These are phyloP conservation scores for Ormyrus nitidulus DNA, from an alignment of 2,888 invertebrate genomes.

Conservation along the genomic window DNA sequence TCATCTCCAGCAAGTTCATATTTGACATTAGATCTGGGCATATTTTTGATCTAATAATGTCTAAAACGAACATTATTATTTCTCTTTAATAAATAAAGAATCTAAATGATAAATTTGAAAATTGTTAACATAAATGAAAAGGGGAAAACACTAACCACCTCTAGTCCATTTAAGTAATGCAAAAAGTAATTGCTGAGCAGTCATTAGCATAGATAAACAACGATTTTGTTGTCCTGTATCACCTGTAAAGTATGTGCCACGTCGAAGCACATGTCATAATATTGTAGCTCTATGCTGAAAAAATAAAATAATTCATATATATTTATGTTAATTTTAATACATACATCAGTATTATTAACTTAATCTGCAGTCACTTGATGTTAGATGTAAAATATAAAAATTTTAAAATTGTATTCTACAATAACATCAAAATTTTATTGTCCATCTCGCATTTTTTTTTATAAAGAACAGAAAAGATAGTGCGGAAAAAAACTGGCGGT, in stretches of 20 bases:
- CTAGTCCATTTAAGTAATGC: conserved; percentile 51
- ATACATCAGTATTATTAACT: background rate
- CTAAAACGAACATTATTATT: background rate
- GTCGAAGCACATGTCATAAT: conserved; percentile 23
- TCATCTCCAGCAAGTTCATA: conserved; percentile 72
- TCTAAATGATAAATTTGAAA: conserved; percentile 9
- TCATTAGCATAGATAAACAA: conserved; percentile 44
- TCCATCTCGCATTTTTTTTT: too few relatives aligned
- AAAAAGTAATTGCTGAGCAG: conserved; percentile 20
- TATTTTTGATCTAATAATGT: conserved; percentile 57
- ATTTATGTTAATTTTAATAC: conserved; percentile 2
- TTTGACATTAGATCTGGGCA: conserved; percentile 72
- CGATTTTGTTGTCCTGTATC: conserved; percentile 26
- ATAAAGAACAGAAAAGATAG: too few relatives aligned
- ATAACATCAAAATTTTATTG: too few relatives aligned
- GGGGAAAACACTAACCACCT: conserved; percentile 35
- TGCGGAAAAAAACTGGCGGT: too few relatives aligned
- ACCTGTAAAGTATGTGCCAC: conserved; percentile 23
- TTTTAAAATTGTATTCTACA: background rate
- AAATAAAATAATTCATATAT: background rate
- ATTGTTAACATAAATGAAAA: background rate
- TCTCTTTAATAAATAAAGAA: background rate
- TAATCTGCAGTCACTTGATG: background rate
- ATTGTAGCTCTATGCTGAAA: conserved; percentile 31
- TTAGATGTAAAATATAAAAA: background rate